A percentile compares a stretch with the other conserved stretches of the same genome.
Evolutionary conservation across 2,113 vertebrate genomes (phyloP).

Genomic region (Nymphicus hollandicus): DNA sequence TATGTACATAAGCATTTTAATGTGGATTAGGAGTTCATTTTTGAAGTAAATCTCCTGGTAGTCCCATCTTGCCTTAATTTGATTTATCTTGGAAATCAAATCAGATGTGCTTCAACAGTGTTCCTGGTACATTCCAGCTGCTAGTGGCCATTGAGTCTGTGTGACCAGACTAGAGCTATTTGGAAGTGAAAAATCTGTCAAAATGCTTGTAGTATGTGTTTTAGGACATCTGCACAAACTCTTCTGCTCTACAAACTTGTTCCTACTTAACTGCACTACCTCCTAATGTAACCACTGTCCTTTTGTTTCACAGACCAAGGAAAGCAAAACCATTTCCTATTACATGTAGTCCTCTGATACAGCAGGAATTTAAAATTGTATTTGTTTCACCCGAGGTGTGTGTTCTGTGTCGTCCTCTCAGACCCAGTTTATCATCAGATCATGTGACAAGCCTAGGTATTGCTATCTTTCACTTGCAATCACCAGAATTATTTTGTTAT

Average conservation of each 20-base stretch:
- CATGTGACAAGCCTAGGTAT: neutral
- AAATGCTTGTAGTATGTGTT: neutral
- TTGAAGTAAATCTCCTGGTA: neutral
- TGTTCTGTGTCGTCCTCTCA: neutral
- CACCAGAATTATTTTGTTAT: neutral
- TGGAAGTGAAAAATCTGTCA: neutral
- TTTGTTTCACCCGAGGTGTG: neutral
- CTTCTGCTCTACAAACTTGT: neutral
- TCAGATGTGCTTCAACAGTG: neutral
- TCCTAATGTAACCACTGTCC: neutral
- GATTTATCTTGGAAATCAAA: neutral
- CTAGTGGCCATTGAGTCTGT: neutral
- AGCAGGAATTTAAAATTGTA: neutral
- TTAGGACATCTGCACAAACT: neutral
- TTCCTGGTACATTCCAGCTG: neutral
- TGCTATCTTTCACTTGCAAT: neutral
- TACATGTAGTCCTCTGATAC: neutral
- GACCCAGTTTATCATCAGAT: neutral
- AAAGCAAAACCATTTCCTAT: neutral
- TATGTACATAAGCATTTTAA: neutral
- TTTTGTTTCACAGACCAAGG: neutral
- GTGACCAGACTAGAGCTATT: neutral
- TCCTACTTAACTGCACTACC: neutral
- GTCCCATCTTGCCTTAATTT: neutral
- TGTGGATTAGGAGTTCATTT: neutral